phyloP scores from a whole-genome alignment of 2,797 vertebrate genomes.

The Neosalanx taihuensis region DNA sequence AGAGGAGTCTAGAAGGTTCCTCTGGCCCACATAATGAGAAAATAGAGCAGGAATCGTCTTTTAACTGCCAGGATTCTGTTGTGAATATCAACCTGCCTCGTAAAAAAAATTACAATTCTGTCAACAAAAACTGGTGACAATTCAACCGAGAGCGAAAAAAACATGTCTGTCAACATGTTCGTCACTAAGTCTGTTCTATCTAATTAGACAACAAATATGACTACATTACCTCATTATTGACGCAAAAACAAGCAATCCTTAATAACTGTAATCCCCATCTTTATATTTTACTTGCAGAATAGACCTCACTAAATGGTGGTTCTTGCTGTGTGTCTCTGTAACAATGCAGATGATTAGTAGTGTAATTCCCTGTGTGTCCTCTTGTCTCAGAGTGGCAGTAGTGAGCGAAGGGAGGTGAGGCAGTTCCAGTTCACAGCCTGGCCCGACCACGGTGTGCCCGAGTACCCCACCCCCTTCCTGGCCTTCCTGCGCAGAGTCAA shows the following conservation, averaged over 20 bases:
- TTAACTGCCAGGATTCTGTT: slow-evolving; percentile 7
- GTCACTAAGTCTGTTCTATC: too few relatives aligned
- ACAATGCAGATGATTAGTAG: neutral
- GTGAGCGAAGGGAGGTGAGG: slow-evolving; percentile 92
- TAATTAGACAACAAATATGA: too few relatives aligned
- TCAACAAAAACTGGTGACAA: neutral
- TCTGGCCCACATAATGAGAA: slow-evolving; percentile 10
- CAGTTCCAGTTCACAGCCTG: slow-evolving; percentile 98
- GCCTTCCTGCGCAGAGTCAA: slow-evolving; percentile 95
- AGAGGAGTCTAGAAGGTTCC: neutral
- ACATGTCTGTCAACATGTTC: too few relatives aligned
- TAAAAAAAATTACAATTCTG: neutral
- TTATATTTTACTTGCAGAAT: neutral
- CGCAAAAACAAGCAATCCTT: too few relatives aligned
- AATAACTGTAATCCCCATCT: neutral
- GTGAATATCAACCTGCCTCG: neutral
- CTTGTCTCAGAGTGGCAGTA: slow-evolving; percentile 84
- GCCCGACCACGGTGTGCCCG: slow-evolving; percentile 95
- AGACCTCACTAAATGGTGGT: neutral
- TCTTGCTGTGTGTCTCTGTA: neutral
- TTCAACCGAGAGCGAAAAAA: too few relatives aligned
- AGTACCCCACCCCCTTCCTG: slow-evolving; percentile 96
- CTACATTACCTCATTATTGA: too few relatives aligned
- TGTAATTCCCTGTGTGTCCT: neutral
- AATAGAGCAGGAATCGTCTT: slow-evolving; percentile 22